phyloP scores from a whole-genome alignment of 2,113 vertebrate genomes.

The Cryptomyrus ogoouensis region DNA sequence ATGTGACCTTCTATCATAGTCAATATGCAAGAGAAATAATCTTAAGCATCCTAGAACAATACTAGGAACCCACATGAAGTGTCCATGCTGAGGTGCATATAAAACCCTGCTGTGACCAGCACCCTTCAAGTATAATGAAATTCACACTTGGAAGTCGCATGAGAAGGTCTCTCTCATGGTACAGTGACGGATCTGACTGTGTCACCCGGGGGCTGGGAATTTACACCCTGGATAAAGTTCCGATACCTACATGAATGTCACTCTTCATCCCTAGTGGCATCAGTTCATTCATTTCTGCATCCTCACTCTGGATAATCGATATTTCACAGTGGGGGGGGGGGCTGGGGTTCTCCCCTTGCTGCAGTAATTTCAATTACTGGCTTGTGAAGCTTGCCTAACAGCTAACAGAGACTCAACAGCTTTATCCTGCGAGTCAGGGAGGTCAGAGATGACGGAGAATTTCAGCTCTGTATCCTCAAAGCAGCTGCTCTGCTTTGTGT shows the following conservation, averaged over 20 bases:
- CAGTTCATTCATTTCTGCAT: conserved; percentile 36
- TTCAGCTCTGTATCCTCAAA: not conserved
- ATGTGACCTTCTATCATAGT: not conserved
- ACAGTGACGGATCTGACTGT: not conserved
- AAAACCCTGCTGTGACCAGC: conserved; percentile 41
- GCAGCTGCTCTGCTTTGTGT: not conserved
- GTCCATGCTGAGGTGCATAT: not conserved
- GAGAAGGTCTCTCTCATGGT: not conserved
- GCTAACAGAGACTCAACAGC: not conserved
- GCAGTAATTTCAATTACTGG: conserved; percentile 20
- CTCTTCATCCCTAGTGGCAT: conserved; percentile 38
- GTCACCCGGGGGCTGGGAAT: not conserved
- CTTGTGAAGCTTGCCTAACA: conserved; percentile 14
- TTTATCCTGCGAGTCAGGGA: not conserved
- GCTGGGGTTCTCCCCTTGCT: conserved; percentile 34
- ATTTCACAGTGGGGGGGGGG: conserved; percentile 31
- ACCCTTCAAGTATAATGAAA: conserved; percentile 27
- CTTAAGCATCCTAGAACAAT: not conserved
- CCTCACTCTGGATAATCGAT: conserved; percentile 46
- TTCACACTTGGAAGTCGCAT: not conserved
- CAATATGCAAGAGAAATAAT: not conserved
- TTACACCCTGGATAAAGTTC: conserved; percentile 47
- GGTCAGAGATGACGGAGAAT: not conserved
- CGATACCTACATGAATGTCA: conserved; percentile 49
- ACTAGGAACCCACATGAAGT: not conserved